Base-by-base conservation (phyloP, 2,888 invertebrate genomes). In the Mythimna albipuncta region DNA sequence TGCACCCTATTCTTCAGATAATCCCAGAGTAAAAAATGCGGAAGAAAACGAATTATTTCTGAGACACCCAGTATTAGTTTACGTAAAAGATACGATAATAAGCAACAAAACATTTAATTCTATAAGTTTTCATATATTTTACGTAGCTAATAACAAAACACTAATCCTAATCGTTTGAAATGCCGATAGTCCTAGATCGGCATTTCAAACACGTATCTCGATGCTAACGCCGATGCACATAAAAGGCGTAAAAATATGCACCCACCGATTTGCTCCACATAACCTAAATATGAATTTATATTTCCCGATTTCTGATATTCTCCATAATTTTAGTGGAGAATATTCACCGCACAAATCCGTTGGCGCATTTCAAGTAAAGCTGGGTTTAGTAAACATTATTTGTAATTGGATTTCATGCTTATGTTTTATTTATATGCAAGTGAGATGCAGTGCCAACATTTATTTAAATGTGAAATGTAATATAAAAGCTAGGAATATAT, bases 211-310 rank as follows among this genome's bases (percentile, higher is more conserved):
- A 91, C 91, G 92, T 91, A 81, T 59, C 64, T 21, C 55, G n/a
- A 76, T 74, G 82, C 87, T 79, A 85, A 85, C 84, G 82, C 82
- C 83, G 87, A 81, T 90, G 90, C 90, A 89, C 74, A 88, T 84
- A 87, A 89, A 89, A 85, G 82, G 86, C 84, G 85, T 87, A 86
- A 88, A 91, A 90, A 88, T 90, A 88, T 91, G 88, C 89, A 88
- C 76, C 85, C 72, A 83, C 63, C 87, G 85, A 89, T 91, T 90
- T 89, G 84, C 87, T 81, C 87, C 84, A 79, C 73, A 81, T 75
- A 77, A 61, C 64, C 65, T 71, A 79, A 84, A 79, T 79, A 64
- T 66, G 73, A 81, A 82, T 85, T 85, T 68, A 75, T 70, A 78
- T 73, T 80, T 75, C 10, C 16, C 61, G 57, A 59, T 72, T 69